Base-by-base conservation (phyloP, 2,113 vertebrate species). In the Limanda limanda region DNA sequence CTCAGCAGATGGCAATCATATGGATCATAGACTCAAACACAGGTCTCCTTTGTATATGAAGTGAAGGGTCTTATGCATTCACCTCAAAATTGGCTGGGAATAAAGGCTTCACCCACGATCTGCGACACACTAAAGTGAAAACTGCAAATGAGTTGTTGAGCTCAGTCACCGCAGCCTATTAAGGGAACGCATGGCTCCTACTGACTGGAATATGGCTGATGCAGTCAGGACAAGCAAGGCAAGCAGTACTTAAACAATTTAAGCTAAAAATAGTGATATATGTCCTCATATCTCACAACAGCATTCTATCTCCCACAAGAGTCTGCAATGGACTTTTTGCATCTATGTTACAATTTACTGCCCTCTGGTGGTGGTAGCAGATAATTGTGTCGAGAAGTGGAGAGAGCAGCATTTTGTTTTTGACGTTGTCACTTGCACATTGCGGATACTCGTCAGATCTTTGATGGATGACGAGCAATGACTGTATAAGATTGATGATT, bases 31-130 rank as follows among this genome's bases (percentile, higher is more conserved):
- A 61, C n/a, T 24, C 35, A 24, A 31, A 10, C 18, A 10, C 14
- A 3, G 52, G 52, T 25, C 40, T 37, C 68, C 48, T 51, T 54
- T 68, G 35, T 65, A 15, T 14, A 45, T 42, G 40, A 27, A 56
- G 24, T 37, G 23, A 31, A 54, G 24, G 18, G 54, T 7, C 4
- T 48, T 25, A 37, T 8, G 23, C 23, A 27, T 20, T 35, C n/a
- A 68, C 3, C 40, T 47, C 37, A 12, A 51, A 68, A 74, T 1
- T 37, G 64, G 58, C 17, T 40, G 57, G 70, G 23, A 74, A 62
- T 51, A 4, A 25, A 18, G 23, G 5, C 42, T 25, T 47, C 40
- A 47, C 14, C 61, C 40, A 24, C 42, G 11, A 5, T 48, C 9
- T 48, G 23, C 4, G 10, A 35, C 64, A 15, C 25, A 15, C 25